Evolutionary conservation across 2,888 invertebrate genomes (phyloP).

Genomic region (Eulithis testata): DNA sequence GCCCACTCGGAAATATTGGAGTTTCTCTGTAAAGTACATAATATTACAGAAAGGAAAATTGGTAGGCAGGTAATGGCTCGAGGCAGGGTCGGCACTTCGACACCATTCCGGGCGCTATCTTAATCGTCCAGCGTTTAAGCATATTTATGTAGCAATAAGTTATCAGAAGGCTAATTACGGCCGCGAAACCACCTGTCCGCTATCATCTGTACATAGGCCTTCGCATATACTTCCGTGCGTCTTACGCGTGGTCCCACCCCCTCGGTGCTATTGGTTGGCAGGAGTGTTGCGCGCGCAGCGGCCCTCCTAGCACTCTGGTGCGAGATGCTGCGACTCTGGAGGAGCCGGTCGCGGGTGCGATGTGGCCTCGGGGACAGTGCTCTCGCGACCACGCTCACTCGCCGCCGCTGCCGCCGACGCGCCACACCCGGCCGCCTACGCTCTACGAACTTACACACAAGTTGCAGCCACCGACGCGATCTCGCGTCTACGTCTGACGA

Average conservation of each 20-base stretch:
- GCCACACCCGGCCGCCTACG: constrained; percentile 21
- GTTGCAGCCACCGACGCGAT: constrained; percentile 19
- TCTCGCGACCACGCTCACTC: constrained; percentile 68
- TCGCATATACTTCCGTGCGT: constrained; percentile 84
- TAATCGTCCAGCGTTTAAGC: constrained; percentile 75
- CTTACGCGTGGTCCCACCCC: constrained; percentile 82
- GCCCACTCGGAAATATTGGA: constrained; percentile 50
- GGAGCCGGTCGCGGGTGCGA: constrained; percentile 75
- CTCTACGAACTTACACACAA: constrained; percentile 12
- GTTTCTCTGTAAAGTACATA: constrained; percentile 57
- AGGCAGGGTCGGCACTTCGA: constrained; percentile 56
- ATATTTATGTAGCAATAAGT: constrained; percentile 82
- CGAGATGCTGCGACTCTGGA: constrained; percentile 71
- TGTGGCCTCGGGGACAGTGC: constrained; percentile 73
- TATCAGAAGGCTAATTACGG: constrained; percentile 82
- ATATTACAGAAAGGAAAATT: constrained; percentile 57
- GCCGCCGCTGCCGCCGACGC: constrained; percentile 49
- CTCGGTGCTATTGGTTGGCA: constrained; percentile 70
- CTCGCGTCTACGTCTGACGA: constrained; percentile 13
- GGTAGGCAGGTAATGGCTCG: constrained; percentile 55
- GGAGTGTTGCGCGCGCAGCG: constrained; percentile 76
- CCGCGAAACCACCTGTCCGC: constrained; percentile 84
- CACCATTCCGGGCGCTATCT: constrained; percentile 70
- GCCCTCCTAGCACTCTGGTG: constrained; percentile 75
- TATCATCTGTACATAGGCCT: constrained; percentile 84